Evolutionary conservation across 2,113 vertebrate species (phyloP), one percentile per base, ranked within the genome.

Genomic region (Scomber colias): DNA sequence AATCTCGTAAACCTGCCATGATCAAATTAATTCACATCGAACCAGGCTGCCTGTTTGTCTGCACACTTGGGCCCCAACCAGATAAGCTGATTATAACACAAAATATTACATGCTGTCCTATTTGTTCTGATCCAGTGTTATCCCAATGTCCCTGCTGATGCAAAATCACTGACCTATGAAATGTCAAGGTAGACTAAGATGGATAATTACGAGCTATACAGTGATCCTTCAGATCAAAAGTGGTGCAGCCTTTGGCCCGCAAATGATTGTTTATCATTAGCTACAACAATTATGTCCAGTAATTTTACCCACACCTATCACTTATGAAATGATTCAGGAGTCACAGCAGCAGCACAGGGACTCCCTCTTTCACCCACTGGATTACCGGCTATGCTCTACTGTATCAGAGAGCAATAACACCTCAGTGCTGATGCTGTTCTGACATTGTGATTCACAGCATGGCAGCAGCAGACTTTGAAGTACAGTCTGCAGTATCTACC

Each of bases 81-180:
- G 87, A 92, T 93, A 92, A 94, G 89, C 90, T 89, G 92, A 93
- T 92, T 91, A 91, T 83, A 71, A 89, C 83, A 87, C 85, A 91
- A 90, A 90, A 90, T 86, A 89, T 92, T 92, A 92, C 89, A 92
- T 77, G 86, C 83, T 90, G 91, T 90, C 87, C 91, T 87, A 86
- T 92, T 92, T 92, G 90, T 89, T 91, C 86, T 88, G 84, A 90
- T 92, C 89, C 81, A 92, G 78, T 86, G 87, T 92, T 88, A 90
- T 91, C 91, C 82, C 50, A 45, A 71, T 81, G 87, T 87, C 61
- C 76, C 75, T 66, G 51, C 46, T 88, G 81, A 91, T 90, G 81
- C 70, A 78, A 87, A 89, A 86, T 81, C 75, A 75, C 64, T 84
- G 86, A 91, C 78, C 86, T 84, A 74, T 83, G 82, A 88, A 88